These are phyloP conservation scores for Entomobrya multifasciata DNA, from an alignment of 2,888 invertebrate genomes.

Conservation along the genomic window DNA sequence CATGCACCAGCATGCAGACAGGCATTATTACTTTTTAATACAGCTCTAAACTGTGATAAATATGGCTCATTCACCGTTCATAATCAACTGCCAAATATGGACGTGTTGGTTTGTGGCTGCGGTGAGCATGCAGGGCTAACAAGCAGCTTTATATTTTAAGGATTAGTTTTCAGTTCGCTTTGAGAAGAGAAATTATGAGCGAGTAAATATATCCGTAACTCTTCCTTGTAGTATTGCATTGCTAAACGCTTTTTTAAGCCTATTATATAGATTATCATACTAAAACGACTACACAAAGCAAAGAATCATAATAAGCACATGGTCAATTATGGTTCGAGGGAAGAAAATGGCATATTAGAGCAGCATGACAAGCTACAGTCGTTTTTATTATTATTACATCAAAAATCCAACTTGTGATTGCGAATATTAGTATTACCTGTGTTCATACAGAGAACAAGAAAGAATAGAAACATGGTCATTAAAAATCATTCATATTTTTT, in stretches of 20 bases:
- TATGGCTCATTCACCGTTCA: conserved; percentile 41
- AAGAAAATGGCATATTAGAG: conserved; percentile 40
- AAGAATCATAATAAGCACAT: background rate
- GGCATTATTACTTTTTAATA: conserved; percentile 49
- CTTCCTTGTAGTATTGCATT: background rate
- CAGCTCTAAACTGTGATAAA: conserved; percentile 66
- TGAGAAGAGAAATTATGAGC: background rate
- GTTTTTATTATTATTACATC: conserved; percentile 27
- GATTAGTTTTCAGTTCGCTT: conserved; percentile 27
- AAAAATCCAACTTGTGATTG: background rate
- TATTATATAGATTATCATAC: background rate
- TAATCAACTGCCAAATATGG: conserved; percentile 60
- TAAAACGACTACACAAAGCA: conserved; percentile 1
- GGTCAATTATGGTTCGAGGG: conserved; percentile 17
- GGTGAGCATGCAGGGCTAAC: conserved; percentile 58
- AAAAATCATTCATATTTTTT: conserved; percentile 64
- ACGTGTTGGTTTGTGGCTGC: background rate
- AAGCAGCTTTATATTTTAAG: conserved; percentile 32
- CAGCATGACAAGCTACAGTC: conserved; percentile 6
- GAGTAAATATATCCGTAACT: conserved; percentile 1
- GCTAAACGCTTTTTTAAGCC: background rate
- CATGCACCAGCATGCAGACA: background rate
- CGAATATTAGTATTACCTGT: background rate
- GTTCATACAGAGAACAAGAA: background rate
- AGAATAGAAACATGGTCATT: conserved; percentile 35